Base-by-base conservation (phyloP, 2,888 invertebrate genomes). In the Drosophila incognita region DNA sequence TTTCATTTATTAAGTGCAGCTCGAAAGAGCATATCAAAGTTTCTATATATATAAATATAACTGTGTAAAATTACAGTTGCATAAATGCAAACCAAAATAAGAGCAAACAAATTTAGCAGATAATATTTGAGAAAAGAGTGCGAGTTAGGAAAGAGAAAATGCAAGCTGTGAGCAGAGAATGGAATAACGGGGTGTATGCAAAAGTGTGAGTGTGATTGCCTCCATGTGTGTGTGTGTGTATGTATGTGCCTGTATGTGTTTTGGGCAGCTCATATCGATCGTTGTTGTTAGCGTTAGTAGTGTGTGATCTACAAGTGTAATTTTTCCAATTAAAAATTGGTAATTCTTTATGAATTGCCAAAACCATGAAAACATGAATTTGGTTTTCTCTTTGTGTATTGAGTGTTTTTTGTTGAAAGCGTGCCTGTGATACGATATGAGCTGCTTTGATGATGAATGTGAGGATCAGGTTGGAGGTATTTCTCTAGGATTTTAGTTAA, bases 391-490 rank as follows among this genome's bases (percentile, higher is more conserved):
- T 40, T 42, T n/a, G 36, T 36, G 36, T 61, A 49, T 60, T 69
- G 63, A 60, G 79, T 64, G 78, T 78, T 82, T 59, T 29, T 29
- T 86, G 74, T 62, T 21, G 21, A 91, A 92, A 93, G 93, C 92
- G 92, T 92, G 92, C 92, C 93, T 93, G 93, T 93, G 93, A 93
- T 93, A 92, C 93, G 92, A 92, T 93, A 91, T 92, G 92, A 91
- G 92, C 91, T 75, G 85, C 21, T 21, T 46, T 31, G 67, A 56
- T 13, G 35, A 36, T 54, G 60, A 53, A 42, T 67, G 27, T 6
- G 11, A 66, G 40, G 15, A 54, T 54, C 53, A 10, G 35, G 15
- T 18, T 35, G 33, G 21, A 21, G 42, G 11, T 21, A 42, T 21
- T 42, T 42, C 11, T 11, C 42, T 53, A 80, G 74, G 27, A 51